Base-by-base conservation (phyloP, 2,888 invertebrate genomes). In the Clivina fossor region DNA sequence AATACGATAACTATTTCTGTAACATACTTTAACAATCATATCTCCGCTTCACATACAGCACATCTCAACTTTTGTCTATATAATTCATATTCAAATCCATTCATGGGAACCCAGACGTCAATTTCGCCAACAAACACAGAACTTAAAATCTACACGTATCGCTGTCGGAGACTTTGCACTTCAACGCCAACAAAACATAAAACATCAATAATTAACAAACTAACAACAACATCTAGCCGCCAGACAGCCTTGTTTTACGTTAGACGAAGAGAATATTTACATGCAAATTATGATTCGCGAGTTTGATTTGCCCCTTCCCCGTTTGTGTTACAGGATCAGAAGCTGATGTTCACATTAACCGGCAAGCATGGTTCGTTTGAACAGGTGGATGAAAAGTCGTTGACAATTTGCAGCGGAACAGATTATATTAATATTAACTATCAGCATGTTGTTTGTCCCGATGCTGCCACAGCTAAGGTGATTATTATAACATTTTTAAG, bases 371-470 rank as follows among this genome's bases (percentile, higher is more conserved):
- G 93, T 1, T 84, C 75, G 22, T 83, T 62, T 66, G 81, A 76
- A 58, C 83, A 78, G 58, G 71, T 97, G 61, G 98, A 98, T 66
- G 93, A 94, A 60, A 89, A 94, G 70, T 95, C 96, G 3, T 78
- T 99, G 44, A 96, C 97, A 58, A 93, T 99, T 69, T 98, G 98
- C 76, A 95, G 95, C 69, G 98, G 98, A 8, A 92, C 93, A 11
- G 99, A 99, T 77, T 92, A 99, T 75, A 99, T 99, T 71, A 98
- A 97, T 76, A 95, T 98, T 72, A 95, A 90, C 76, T 96, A 96
- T 76, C 95, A 96, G 68, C 96, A 96, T 74, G 89, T 99, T 65
- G 90, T 98, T 59, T 97, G 95, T 70, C 89, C 93, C 9, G 93
- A 94, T 77, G 85, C 90, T 13, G 90, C 88, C 61, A 92, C 90